Evolutionary conservation across 2,113 vertebrate species (phyloP).

Genomic region (Leptodactylus fuscus): DNA sequence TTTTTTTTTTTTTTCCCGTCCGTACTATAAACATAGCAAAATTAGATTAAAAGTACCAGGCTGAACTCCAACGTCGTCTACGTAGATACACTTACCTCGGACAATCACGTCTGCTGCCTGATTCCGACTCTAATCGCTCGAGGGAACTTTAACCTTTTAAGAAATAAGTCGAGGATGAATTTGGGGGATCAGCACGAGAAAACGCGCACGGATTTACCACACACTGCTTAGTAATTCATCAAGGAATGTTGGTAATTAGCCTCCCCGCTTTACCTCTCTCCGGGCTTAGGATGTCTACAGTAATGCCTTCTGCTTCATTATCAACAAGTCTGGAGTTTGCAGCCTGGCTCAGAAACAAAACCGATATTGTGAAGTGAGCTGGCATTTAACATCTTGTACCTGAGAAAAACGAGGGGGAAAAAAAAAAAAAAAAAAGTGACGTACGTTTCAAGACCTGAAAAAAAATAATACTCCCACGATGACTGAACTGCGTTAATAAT

Average conservation of each 20-base stretch:
- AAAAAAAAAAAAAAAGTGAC: slow-evolving; percentile 18
- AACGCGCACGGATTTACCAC: slow-evolving; percentile 86
- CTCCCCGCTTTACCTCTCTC: slow-evolving; percentile 81
- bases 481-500: background rate
- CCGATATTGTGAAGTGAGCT: slow-evolving; percentile 66
- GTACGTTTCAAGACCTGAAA: background rate
- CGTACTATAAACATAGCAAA: slow-evolving; percentile 71
- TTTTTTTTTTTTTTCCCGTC: slow-evolving; percentile 40
- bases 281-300: slow-evolving; percentile 78
- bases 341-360: slow-evolving; percentile 76
- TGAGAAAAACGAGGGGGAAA: slow-evolving; percentile 1
- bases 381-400: slow-evolving; percentile 59
- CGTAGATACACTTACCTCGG: slow-evolving; percentile 87
- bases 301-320: slow-evolving; percentile 85
- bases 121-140: slow-evolving; percentile 86
- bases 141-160: slow-evolving; percentile 86
- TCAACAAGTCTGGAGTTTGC: slow-evolving; percentile 79
- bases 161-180: slow-evolving; percentile 92
- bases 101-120: slow-evolving; percentile 81
- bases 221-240: slow-evolving; percentile 92
- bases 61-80: slow-evolving; percentile 80
- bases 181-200: slow-evolving; percentile 74
- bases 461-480: background rate
- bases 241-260: slow-evolving; percentile 93
- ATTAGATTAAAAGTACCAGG: slow-evolving; percentile 90